Evolutionary conservation across 2,797 vertebrate genomes (phyloP).

Genomic region (Gymnoscopelus microlampas): DNA sequence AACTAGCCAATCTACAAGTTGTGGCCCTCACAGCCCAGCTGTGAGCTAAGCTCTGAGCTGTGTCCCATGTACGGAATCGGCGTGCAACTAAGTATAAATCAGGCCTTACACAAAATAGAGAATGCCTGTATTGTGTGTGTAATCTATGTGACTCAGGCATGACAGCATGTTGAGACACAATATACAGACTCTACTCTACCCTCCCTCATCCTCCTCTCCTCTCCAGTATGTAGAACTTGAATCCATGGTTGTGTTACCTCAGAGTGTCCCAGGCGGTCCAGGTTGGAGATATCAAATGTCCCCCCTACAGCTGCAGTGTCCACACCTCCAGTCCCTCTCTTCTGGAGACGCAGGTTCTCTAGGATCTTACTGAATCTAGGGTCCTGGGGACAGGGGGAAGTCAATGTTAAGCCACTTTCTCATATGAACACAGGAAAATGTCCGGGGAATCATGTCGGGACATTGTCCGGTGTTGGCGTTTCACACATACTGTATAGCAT

Average conservation of each 20-base stretch:
- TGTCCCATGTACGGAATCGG: too few relatives aligned
- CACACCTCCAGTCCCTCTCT: slow-evolving; percentile 95
- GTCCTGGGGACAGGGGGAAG: slow-evolving; percentile 75
- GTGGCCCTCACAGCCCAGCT: too few relatives aligned
- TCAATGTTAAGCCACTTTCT: too few relatives aligned
- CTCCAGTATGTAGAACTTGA: background rate
- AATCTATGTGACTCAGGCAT: slow-evolving; percentile 11
- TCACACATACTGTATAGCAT: too few relatives aligned
- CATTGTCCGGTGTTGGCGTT: too few relatives aligned
- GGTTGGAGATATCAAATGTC: slow-evolving; percentile 94
- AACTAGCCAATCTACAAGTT: too few relatives aligned
- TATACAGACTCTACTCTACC: slow-evolving; percentile 5
- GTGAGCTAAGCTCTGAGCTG: too few relatives aligned
- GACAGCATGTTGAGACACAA: slow-evolving; percentile 28
- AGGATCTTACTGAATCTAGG: slow-evolving; percentile 91
- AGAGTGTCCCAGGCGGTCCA: slow-evolving; percentile 95
- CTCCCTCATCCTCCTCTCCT: background rate
- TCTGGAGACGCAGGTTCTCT: slow-evolving; percentile 94
- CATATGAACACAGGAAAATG: too few relatives aligned
- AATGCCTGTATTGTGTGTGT: slow-evolving; percentile 34
- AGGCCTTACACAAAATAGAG: slow-evolving; percentile 19
- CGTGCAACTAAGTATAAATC: too few relatives aligned
- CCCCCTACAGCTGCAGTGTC: slow-evolving; percentile 91
- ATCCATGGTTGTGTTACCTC: slow-evolving; percentile 81
- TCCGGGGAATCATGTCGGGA: too few relatives aligned